phyloP scores from a whole-genome alignment of 2,797 vertebrate species.

The Philypnodon macrostomus region DNA sequence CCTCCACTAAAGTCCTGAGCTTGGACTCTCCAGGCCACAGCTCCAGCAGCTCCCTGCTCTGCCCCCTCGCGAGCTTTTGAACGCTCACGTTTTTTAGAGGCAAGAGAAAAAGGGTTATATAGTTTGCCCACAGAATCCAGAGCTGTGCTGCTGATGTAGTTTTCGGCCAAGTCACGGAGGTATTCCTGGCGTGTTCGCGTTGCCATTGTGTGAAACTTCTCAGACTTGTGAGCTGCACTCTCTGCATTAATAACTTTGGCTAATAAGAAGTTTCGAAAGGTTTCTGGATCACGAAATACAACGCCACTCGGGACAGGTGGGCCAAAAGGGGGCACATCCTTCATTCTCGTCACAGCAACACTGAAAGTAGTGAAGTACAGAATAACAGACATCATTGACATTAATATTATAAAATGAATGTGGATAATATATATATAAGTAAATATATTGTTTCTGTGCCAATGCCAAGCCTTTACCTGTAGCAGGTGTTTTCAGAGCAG shows the following conservation, averaged over 20 bases:
- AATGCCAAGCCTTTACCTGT: conserved; percentile 80
- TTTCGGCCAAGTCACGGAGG: conserved; percentile 88
- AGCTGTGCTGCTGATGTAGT: conserved; percentile 84
- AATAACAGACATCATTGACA: not conserved
- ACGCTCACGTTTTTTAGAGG: conserved; percentile 89
- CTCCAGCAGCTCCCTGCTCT: conserved; percentile 81
- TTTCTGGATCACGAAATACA: conserved; percentile 83
- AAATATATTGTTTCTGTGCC: not conserved
- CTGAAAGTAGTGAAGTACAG: too few species aligned
- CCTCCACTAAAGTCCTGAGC: conserved; percentile 85
- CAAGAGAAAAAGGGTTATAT: conserved; percentile 88
- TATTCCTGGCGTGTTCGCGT: conserved; percentile 91
- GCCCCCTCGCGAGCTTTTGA: conserved; percentile 78
- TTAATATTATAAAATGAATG: too few species aligned
- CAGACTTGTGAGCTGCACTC: conserved; percentile 90
- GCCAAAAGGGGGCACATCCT: conserved; percentile 91
- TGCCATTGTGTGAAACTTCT: conserved; percentile 95
- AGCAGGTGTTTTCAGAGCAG: conserved; percentile 85
- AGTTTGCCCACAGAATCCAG: conserved; percentile 86
- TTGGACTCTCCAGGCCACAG: conserved; percentile 83
- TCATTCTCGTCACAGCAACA: conserved; percentile 92
- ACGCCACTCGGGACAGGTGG: conserved; percentile 83
- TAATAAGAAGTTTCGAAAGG: conserved; percentile 88
- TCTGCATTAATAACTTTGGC: conserved; percentile 94
- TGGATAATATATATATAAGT: too few species aligned